Percentiles rank a stretch among this genome's conserved stretches.
Evolutionary conservation across 2,113 vertebrate species (phyloP).

Genomic region (Lipophrys pholis): DNA sequence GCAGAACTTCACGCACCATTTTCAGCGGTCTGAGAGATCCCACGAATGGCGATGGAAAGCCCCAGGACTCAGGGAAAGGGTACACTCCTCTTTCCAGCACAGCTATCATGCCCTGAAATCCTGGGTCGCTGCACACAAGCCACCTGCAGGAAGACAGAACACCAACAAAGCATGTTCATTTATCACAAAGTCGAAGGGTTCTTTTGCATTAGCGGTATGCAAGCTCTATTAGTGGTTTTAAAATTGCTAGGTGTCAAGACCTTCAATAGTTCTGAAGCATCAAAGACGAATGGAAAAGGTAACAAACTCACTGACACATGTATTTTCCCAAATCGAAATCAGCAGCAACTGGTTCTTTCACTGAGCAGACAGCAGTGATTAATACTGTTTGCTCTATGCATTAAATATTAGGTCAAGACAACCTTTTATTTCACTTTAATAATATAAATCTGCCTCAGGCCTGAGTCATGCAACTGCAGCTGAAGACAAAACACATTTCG

Average conservation of each 20-base stretch:
- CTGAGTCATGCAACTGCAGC: slow-evolving; percentile 22
- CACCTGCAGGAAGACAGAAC: slow-evolving; percentile 82
- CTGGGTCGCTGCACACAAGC: slow-evolving; percentile 93
- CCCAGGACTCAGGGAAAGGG: slow-evolving; percentile 90
- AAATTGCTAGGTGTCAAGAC: not conserved
- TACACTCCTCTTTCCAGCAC: slow-evolving; percentile 91
- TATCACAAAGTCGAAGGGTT: not conserved
- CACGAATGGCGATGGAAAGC: slow-evolving; percentile 87
- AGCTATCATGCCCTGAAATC: slow-evolving; percentile 88
- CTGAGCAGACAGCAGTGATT: not conserved
- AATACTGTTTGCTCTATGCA: not conserved
- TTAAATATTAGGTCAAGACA: not conserved
- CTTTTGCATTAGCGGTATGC: not conserved
- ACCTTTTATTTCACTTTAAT: not conserved
- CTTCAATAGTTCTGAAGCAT: not conserved
- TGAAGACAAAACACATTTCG: slow-evolving; percentile 32
- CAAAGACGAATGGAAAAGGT: not conserved
- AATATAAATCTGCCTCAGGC: not conserved
- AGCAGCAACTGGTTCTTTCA: not conserved
- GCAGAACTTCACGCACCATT: slow-evolving; percentile 85
- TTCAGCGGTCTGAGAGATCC: slow-evolving; percentile 91
- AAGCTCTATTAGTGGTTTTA: not conserved
- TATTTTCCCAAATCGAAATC: not conserved
- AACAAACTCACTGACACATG: too few relatives aligned
- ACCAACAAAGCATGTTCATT: not conserved